phyloP scores from a whole-genome alignment of 2,888 invertebrate genomes.

The Erebia epiphron region DNA sequence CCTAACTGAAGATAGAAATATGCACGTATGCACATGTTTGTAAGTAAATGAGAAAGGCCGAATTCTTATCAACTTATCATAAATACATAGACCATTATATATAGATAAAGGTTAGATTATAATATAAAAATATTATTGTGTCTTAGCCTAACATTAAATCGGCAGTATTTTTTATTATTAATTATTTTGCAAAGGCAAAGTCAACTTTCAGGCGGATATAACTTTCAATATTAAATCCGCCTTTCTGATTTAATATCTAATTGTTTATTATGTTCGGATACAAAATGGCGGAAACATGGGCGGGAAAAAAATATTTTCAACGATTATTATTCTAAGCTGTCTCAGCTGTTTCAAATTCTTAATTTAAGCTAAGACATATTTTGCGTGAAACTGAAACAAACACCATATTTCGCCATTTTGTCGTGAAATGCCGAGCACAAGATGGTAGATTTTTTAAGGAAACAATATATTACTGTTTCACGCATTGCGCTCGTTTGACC shows the following conservation, averaged over 20 bases:
- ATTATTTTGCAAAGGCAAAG: slow-evolving; percentile 19
- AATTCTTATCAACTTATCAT: too few relatives aligned
- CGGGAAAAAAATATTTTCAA: too few relatives aligned
- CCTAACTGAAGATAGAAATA: too few relatives aligned
- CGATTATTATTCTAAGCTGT: too few relatives aligned
- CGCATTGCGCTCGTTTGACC: slow-evolving; percentile 22
- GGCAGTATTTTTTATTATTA: slow-evolving; percentile 10
- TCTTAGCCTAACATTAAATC: background rate
- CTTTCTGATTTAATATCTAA: background rate
- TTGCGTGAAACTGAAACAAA: too few relatives aligned
- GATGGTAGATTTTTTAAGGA: background rate
- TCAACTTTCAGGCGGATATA: slow-evolving; percentile 8
- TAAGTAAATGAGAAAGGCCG: too few relatives aligned
- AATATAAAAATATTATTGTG: slow-evolving; percentile 25
- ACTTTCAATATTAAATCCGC: background rate
- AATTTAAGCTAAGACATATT: too few relatives aligned
- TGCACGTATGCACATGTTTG: too few relatives aligned
- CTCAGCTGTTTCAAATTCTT: too few relatives aligned
- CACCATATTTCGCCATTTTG: slow-evolving; percentile 16
- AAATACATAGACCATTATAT: background rate
- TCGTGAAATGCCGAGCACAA: background rate
- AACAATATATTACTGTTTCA: slow-evolving; percentile 1
- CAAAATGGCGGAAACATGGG: too few relatives aligned
- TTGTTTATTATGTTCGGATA: too few relatives aligned
- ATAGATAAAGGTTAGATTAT: slow-evolving; percentile 8